Conservation (phyloP, 1,140 invertebrate genomes). For the Holcopasites calliopsidis region DNA sequence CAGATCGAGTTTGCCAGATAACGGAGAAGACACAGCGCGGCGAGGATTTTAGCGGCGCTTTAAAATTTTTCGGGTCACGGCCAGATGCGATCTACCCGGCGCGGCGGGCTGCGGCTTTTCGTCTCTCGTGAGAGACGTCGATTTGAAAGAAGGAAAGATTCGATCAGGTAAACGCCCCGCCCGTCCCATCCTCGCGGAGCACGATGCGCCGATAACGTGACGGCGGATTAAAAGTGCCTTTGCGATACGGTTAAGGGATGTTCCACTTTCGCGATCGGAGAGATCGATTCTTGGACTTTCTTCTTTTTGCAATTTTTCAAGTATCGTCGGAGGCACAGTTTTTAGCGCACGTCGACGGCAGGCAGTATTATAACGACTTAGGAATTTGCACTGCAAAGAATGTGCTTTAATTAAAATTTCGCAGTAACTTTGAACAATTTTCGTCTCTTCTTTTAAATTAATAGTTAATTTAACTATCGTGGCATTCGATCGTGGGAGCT, state of each 20-base stretch:
- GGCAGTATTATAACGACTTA: too few species aligned
- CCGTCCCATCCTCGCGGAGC: not conserved
- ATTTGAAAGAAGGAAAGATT: slow-evolving; percentile 15
- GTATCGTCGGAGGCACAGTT: too few species aligned
- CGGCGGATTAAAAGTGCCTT: slow-evolving; percentile 9
- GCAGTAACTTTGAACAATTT: too few species aligned
- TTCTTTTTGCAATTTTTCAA: too few species aligned
- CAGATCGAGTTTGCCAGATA: slow-evolving; percentile 28
- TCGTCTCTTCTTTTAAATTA: too few species aligned
- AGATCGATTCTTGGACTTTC: too few species aligned
- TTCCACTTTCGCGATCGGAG: too few species aligned
- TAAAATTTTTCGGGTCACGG: slow-evolving; percentile 33
- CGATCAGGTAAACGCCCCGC: slow-evolving; percentile 25
- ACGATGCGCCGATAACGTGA: slow-evolving; percentile 3
- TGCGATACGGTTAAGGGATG: not conserved
- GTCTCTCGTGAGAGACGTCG: not conserved
- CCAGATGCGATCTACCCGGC: slow-evolving; percentile 28
- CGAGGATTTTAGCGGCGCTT: slow-evolving; percentile 23
- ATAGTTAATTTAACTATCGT: too few species aligned
- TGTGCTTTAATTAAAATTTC: too few species aligned
- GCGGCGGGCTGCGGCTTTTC: slow-evolving; percentile 12
- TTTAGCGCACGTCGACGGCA: too few species aligned
- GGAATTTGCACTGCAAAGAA: too few species aligned
- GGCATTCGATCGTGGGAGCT: too few species aligned
- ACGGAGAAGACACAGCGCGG: not conserved